Base-by-base conservation (phyloP, 2,797 vertebrate species). In the Triplophysa yarkandensis region DNA sequence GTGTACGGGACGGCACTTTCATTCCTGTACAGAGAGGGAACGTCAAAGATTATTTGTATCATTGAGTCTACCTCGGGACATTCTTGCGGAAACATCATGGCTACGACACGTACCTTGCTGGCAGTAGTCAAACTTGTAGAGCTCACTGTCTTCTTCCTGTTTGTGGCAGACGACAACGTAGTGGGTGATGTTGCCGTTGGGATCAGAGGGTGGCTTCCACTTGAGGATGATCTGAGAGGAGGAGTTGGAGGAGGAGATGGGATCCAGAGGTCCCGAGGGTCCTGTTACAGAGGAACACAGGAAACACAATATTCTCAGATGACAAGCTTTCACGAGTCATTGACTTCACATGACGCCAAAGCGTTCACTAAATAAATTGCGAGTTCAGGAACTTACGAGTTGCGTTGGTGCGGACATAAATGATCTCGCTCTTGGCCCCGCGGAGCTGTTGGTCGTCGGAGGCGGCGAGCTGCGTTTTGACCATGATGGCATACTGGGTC, bases 401-500 rank as follows among this genome's bases (percentile, higher is more conserved):
- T 79, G 97, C 95, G 0, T 94, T 90, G 71, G 98, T 99, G 79
- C 94, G 94, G 68, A 99, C 87, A 0, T 99, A 99, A 86, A 98
- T 95, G 85, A 99, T 99, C 69, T 96, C 88, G 0, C 95, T 99
- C 89, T 98, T 99, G 19, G 98, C 98, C 9, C 98, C 98, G 0
- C 94, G 92, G 0, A 94, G 94, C 69, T 94, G 91, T 16, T 93
- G 92, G 72, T 98, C 97, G 0, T 98, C 97, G 0, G 95, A 96
- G 32, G 95, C 93, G 25, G 96, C 98, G 76, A 98, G 92, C 79
- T 99, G 87, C 0, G 97, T 97, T 88, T 97, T 98, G 25, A 99
- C 95, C 78, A 99, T 98, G 76, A 99, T 93, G 69, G 97, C 97
- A 0, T 99, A 99, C 76, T 98, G 96, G 0, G 96, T 99, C 95